Evolutionary conservation across 2,797 vertebrate genomes (phyloP).

Genomic region (Lycodopsis pacificus): DNA sequence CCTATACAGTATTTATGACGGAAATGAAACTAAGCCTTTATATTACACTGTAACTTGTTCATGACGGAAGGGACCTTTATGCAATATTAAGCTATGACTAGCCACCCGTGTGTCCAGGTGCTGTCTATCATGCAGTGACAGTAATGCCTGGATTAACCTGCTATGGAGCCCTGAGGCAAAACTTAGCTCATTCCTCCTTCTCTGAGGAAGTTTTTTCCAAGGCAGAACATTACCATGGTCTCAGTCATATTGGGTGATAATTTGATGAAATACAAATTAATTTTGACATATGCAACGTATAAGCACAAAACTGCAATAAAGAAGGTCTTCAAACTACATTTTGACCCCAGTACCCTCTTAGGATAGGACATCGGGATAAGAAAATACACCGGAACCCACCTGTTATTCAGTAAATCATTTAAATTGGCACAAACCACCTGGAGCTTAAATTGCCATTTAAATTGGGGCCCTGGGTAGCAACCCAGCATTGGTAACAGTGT

Average conservation of each 20-base stretch:
- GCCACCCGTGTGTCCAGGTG: conserved; percentile 7
- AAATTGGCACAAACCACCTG: background rate
- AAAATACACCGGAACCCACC: background rate
- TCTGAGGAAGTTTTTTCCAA: background rate
- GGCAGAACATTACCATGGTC: background rate
- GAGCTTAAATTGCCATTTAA: background rate
- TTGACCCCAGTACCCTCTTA: background rate
- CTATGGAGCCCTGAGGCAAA: background rate
- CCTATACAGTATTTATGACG: background rate
- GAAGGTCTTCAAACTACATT: background rate
- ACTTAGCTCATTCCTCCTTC: background rate
- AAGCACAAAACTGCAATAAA: background rate
- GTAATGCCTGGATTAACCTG: background rate
- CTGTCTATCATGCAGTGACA: conserved; percentile 1
- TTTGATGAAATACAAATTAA: background rate
- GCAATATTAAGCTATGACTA: conserved; percentile 2
- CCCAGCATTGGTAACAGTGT: background rate
- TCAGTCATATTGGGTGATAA: background rate
- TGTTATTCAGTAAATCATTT: background rate
- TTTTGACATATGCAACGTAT: background rate
- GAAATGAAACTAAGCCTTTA: background rate
- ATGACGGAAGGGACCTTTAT: background rate
- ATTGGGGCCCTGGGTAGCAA: background rate
- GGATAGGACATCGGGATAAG: background rate
- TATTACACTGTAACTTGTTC: background rate